A percentile compares a stretch with the other conserved stretches of the same genome.
Evolutionary conservation across 2,797 vertebrate species (phyloP).

Genomic region (Enteromius thamalakanensis): DNA sequence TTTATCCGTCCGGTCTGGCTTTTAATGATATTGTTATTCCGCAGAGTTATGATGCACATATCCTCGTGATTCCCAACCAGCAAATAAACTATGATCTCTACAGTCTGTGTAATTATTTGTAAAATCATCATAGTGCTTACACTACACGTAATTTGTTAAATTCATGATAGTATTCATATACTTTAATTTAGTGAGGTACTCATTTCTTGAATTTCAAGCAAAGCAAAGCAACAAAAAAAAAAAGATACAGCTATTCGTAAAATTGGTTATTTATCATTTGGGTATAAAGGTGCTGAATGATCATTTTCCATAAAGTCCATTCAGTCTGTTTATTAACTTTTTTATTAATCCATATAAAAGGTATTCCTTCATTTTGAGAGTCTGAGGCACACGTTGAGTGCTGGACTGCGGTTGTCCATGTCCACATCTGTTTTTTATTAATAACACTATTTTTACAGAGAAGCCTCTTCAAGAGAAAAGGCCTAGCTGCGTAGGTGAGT

Average conservation of each 20-base stretch:
- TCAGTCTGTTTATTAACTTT: background rate
- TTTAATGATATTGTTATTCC: conserved; percentile 96
- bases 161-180: background rate
- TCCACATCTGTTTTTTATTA: conserved; percentile 78
- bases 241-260: conserved; percentile 1
- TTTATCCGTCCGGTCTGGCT: conserved; percentile 89
- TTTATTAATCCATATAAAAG: background rate
- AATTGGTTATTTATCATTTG: background rate
- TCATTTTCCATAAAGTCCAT: background rate
- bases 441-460: conserved; percentile 76
- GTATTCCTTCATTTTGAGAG: background rate
- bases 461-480: conserved; percentile 71
- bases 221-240: background rate
- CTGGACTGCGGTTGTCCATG: conserved; percentile 68
- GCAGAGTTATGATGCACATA: conserved; percentile 76
- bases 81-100: conserved; percentile 69
- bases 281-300: conserved; percentile 1
- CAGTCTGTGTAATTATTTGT: conserved; percentile 78
- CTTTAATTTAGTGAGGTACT: background rate
- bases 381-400: background rate
- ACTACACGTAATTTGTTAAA: conserved; percentile 11
- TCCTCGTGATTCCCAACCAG: conserved; percentile 72
- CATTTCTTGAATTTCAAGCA: conserved; percentile 6
- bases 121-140: conserved; percentile 70
- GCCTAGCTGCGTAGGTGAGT: conserved; percentile 74